Evolutionary conservation across 2,797 vertebrate genomes (phyloP), one percentile per base, ranked within the genome.

Genomic region (Protonibea diacanthus): DNA sequence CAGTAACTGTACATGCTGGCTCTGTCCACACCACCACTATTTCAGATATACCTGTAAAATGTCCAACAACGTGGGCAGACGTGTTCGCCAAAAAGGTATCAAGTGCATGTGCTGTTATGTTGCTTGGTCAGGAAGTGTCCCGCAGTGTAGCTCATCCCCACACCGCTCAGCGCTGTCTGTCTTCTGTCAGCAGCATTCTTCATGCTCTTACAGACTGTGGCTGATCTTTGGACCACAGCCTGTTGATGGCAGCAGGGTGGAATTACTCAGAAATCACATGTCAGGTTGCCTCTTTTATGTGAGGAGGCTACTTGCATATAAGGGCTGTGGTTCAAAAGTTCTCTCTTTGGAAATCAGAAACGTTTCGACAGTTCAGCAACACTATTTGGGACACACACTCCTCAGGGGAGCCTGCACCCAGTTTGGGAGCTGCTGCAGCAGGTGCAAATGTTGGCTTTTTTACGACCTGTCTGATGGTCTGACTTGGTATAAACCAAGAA

Each of bases 51-150:
- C 2, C 0, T 2, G 33, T 38, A 38, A 38, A 38, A 3, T 25
- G 3, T 38, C 68, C 18, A 13, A 71, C 56, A 3, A 20, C 20
- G 44, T 27, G 1, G 21, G 23, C 44, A 49, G 47, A 21, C 25
- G 4, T 14, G 29, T 29, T 29, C 17, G 12, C 6, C 10, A 18
- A 49, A 49, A 17, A 10, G n/a, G 66, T 4, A 69, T 17, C 12
- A 4, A 40, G 27, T 15, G 62, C 7, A 27, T 38, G 73, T 72
- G 44, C 38, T 67, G 17, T n/a, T 9, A 14, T 27, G 14, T 55
- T 38, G 33, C 33, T 71, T 68, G 57, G 47, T 57, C 84, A 81
- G 25, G 5, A 74, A 84, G 80, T 65, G 86, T 80, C 5, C 73
- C 73, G 67, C 61, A 58, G 76, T 77, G 73, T 42, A 55, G 6